Percentiles rank a stretch among this genome's conserved stretches.
These are phyloP conservation scores for Melangyna quadrimaculata DNA, from an alignment of 2,888 invertebrate species.

Conservation along the genomic window DNA sequence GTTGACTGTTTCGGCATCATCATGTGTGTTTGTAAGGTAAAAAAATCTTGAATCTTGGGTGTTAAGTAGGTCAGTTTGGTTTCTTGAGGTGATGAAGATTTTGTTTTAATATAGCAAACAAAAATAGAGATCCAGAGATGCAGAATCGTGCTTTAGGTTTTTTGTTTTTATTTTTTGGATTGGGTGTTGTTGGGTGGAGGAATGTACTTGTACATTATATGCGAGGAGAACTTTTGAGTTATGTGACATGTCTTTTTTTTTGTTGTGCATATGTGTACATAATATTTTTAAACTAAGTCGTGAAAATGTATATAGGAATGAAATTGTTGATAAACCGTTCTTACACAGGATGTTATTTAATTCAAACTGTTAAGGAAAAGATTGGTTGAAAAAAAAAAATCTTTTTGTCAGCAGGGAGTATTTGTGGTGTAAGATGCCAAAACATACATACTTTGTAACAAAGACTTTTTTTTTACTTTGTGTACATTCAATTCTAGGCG, in stretches of 20 bases:
- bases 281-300: neutral
- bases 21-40: conserved; percentile 51
- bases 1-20: conserved; percentile 40
- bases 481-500: no score
- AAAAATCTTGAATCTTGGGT: conserved; percentile 31
- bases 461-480: no score
- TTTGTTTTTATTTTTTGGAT: neutral
- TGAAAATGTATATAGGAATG: conserved; percentile 6
- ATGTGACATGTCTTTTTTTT: conserved; percentile 12
- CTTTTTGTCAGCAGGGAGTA: no score
- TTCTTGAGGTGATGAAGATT: conserved; percentile 41
- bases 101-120: neutral
- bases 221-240: conserved; percentile 7
- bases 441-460: no score
- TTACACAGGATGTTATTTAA: conserved; percentile 1
- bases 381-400: neutral
- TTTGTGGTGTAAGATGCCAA: no score
- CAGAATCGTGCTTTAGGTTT: conserved; percentile 28
- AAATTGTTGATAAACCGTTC: conserved; percentile 1
- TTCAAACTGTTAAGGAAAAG: neutral
- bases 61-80: conserved; percentile 60
- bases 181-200: conserved; percentile 16
- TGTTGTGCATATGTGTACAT: neutral
- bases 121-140: conserved; percentile 12
- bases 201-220: no score